Conservation (phyloP, 2,113 vertebrate species). For the Spilogale gracilis region DNA sequence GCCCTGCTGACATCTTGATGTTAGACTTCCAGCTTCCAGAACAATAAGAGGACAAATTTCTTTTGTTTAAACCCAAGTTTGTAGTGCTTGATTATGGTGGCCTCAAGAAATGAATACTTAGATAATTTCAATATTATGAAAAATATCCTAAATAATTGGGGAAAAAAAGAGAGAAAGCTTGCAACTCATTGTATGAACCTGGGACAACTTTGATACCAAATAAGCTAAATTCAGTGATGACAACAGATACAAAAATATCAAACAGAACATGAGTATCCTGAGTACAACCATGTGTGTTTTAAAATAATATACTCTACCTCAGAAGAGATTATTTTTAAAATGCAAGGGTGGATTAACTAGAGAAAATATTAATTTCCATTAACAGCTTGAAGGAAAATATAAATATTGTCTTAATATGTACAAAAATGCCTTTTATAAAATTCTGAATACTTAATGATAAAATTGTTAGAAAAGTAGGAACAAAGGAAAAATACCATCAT, state of each 20-base stretch:
- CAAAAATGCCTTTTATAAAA: neutral
- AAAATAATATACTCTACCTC: neutral
- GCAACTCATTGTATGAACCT: neutral
- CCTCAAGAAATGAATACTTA: neutral
- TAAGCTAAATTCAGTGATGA: neutral
- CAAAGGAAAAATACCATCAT: neutral
- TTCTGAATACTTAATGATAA: neutral
- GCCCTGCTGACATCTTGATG: neutral
- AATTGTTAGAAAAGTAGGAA: constrained; percentile 46
- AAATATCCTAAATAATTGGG: neutral
- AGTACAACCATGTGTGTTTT: neutral
- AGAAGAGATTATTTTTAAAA: constrained; percentile 17
- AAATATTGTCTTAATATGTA: neutral
- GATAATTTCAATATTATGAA: neutral
- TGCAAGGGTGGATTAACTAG: neutral
- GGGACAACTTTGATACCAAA: neutral
- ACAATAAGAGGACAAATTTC: neutral
- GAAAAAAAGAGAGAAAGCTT: neutral
- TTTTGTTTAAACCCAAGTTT: neutral
- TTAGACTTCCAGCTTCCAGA: neutral
- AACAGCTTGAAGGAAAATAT: neutral
- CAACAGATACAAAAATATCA: neutral
- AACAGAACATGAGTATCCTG: neutral
- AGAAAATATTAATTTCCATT: constrained; percentile 15
- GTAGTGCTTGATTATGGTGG: neutral